Percentiles rank a stretch among this genome's conserved stretches.
Evolutionary conservation across 2,888 invertebrate species (phyloP).

Genomic region (Dexiosoma caninum): DNA sequence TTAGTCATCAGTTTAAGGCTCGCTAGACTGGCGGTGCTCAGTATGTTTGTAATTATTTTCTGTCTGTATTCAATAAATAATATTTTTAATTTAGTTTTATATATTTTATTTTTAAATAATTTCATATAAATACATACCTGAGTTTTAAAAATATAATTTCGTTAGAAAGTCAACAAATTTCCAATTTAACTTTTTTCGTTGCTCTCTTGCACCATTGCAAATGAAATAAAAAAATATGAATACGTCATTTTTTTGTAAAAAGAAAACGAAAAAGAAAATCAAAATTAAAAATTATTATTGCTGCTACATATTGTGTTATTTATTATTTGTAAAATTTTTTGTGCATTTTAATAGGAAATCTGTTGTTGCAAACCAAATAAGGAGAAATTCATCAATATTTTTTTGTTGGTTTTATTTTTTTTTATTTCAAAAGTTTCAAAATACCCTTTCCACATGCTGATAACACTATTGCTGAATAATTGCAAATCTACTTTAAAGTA

Average conservation of each 20-base stretch:
- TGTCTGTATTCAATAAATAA: too few species aligned
- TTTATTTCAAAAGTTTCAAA: neutral
- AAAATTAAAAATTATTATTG: neutral
- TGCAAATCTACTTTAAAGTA: too few species aligned
- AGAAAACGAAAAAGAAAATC: too few species aligned
- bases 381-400: slow-evolving; percentile 22
- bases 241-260: too few species aligned
- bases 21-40: too few species aligned
- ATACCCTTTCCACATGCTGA: neutral
- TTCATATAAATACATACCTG: too few species aligned
- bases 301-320: neutral
- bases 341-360: slow-evolving; percentile 21
- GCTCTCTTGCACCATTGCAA: neutral
- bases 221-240: too few species aligned
- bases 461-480: too few species aligned
- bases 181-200: neutral
- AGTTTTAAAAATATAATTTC: neutral
- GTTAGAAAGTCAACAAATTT: neutral
- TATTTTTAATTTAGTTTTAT: too few species aligned
- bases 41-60: too few species aligned
- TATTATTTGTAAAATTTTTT: slow-evolving; percentile 34
- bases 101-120: too few species aligned
- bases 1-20: too few species aligned
- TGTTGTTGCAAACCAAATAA: neutral
- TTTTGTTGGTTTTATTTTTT: neutral